Evolutionary conservation across 2,113 vertebrate genomes (phyloP).

Genomic region (Petromus typicus): DNA sequence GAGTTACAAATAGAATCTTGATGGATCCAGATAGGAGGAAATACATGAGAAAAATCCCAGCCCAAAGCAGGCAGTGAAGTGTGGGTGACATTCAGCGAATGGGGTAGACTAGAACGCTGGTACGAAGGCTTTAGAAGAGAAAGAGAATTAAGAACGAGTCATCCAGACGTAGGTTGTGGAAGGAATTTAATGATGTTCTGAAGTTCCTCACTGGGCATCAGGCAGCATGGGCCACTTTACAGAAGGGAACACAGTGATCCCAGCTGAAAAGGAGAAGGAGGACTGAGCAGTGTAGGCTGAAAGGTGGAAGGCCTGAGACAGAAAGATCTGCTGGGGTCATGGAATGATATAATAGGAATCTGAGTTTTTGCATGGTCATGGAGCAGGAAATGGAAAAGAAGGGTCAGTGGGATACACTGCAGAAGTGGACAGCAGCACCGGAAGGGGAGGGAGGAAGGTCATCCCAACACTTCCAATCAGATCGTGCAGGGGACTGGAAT

Average conservation of each 20-base stretch:
- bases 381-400: not conserved
- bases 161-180: not conserved
- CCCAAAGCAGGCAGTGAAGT: not conserved
- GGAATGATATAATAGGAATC: not conserved
- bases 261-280: not conserved
- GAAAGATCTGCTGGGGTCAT: not conserved
- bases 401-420: not conserved
- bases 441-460: not conserved
- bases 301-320: not conserved
- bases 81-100: not conserved
- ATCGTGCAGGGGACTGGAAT: not conserved
- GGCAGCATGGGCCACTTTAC: not conserved
- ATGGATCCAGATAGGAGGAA: not conserved
- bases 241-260: not conserved
- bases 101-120: not conserved
- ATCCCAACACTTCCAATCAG: not conserved
- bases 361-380: not conserved
- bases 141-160: not conserved
- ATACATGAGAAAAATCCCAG: not conserved
- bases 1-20: not conserved
- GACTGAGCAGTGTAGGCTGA: not conserved
- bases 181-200: not conserved
- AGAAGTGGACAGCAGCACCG: accelerated
- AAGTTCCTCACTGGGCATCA: not conserved
- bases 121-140: not conserved